Evolutionary conservation across 1,140 invertebrate species (phyloP).

Genomic region (Drosophila triauraria): DNA sequence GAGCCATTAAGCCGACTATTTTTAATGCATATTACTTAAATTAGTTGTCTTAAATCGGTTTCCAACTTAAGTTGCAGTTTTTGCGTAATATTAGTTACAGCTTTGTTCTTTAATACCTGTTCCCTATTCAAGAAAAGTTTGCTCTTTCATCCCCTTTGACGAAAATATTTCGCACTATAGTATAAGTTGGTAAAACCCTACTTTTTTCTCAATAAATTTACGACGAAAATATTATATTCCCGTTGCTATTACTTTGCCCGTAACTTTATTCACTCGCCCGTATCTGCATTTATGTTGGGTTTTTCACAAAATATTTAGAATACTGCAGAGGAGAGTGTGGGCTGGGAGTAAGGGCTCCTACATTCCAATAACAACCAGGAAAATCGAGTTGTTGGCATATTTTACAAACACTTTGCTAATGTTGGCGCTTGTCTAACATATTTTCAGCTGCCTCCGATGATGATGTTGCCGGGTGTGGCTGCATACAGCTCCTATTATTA

Average conservation of each 20-base stretch:
- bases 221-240: neutral
- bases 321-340: slow-evolving; percentile 16
- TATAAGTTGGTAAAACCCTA: too few relatives aligned
- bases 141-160: too few relatives aligned
- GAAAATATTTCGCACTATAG: too few relatives aligned
- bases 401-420: slow-evolving; percentile 69
- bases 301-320: slow-evolving; percentile 65
- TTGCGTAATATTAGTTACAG: too few relatives aligned
- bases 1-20: too few relatives aligned
- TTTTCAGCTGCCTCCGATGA: slow-evolving; percentile 37
- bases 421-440: slow-evolving; percentile 66
- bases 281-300: slow-evolving; percentile 12
- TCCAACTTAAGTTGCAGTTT: too few relatives aligned
- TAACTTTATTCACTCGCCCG: slow-evolving; percentile 1
- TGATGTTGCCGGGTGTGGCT: slow-evolving; percentile 27
- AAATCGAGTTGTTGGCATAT: slow-evolving; percentile 55
- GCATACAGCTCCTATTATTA: slow-evolving; percentile 19
- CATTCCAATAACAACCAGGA: slow-evolving; percentile 4
- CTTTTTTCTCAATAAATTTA: too few relatives aligned
- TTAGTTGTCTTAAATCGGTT: too few relatives aligned
- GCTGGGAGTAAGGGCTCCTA: too few relatives aligned
- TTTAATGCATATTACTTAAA: too few relatives aligned
- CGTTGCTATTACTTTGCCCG: slow-evolving; percentile 1
- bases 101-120: too few relatives aligned
- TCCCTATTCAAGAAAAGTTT: too few relatives aligned